phyloP scores from a whole-genome alignment of 1,140 invertebrate species.

The Drosophila virilis region DNA sequence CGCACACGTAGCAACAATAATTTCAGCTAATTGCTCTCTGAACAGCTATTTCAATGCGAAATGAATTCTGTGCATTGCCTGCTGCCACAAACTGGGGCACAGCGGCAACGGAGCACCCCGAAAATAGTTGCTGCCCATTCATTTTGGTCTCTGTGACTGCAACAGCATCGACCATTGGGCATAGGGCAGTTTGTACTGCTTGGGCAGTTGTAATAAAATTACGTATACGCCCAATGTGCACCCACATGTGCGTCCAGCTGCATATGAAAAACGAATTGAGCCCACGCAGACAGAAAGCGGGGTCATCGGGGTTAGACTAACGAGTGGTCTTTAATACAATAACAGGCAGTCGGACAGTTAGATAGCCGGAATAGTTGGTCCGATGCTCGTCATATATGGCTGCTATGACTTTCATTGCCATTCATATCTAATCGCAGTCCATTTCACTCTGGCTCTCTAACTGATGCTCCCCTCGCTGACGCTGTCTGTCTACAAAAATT shows the following conservation, averaged over 20 bases:
- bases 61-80: constrained; percentile 67
- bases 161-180: constrained; percentile 28
- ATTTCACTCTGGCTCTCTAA: constrained; percentile 10
- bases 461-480: neutral
- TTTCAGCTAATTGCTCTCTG: constrained; percentile 82
- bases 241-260: constrained; percentile 31
- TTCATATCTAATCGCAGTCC: constrained; percentile 76
- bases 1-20: constrained; percentile 81
- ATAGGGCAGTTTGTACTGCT: constrained; percentile 15
- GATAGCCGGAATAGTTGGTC: constrained; percentile 29
- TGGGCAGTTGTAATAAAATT: constrained; percentile 74
- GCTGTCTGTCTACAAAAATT: constrained; percentile 67
- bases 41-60: constrained; percentile 81
- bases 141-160: constrained; percentile 40
- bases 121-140: constrained; percentile 62
- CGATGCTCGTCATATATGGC: constrained; percentile 51
- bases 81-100: constrained; percentile 16
- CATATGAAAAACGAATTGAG: constrained; percentile 74
- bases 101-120: neutral
- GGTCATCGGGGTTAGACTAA: constrained; percentile 4
- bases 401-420: constrained; percentile 79
- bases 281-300: constrained; percentile 5
- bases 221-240: constrained; percentile 70
- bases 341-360: constrained; percentile 22
- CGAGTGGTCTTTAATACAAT: constrained; percentile 36